Percentiles rank a stretch among this genome's conserved stretches.
Conservation (phyloP, 2,888 invertebrate species). For the Chrysina gloriosa region DNA sequence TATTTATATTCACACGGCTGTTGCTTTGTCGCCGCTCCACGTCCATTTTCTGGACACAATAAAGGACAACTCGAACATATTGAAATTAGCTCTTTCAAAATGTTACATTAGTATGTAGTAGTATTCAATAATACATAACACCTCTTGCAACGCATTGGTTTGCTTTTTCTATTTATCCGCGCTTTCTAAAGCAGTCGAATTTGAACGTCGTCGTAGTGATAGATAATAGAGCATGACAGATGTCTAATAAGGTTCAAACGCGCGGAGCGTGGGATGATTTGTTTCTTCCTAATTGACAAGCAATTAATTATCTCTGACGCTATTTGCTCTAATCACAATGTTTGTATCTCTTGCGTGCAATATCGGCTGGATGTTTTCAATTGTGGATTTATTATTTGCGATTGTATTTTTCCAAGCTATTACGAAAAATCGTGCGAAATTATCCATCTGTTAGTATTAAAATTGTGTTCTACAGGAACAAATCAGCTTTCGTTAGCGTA, state of each 20-base stretch:
- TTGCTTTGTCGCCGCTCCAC: background rate
- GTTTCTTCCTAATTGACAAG: slow-evolving; percentile 22
- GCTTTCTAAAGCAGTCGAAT: background rate
- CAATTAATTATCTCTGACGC: slow-evolving; percentile 24
- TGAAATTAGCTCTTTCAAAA: background rate
- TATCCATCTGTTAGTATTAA: no score
- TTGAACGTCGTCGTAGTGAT: background rate
- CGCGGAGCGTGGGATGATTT: slow-evolving; percentile 11
- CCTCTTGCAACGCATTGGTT: background rate
- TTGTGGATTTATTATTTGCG: no score
- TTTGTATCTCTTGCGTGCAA: slow-evolving; percentile 12
- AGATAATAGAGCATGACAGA: background rate
- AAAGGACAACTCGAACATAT: no score
- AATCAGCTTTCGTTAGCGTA: no score
- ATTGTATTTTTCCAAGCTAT: no score
- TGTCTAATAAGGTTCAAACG: background rate
- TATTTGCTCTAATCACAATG: background rate
- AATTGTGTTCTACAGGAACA: no score
- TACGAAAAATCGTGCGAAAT: no score
- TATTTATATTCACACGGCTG: background rate
- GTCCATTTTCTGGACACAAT: no score
- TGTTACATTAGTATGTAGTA: background rate
- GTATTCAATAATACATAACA: background rate
- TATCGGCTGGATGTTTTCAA: background rate
- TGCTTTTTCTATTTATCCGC: background rate